Base-by-base conservation (phyloP, 2,888 invertebrate species). In the Neria commutata region DNA sequence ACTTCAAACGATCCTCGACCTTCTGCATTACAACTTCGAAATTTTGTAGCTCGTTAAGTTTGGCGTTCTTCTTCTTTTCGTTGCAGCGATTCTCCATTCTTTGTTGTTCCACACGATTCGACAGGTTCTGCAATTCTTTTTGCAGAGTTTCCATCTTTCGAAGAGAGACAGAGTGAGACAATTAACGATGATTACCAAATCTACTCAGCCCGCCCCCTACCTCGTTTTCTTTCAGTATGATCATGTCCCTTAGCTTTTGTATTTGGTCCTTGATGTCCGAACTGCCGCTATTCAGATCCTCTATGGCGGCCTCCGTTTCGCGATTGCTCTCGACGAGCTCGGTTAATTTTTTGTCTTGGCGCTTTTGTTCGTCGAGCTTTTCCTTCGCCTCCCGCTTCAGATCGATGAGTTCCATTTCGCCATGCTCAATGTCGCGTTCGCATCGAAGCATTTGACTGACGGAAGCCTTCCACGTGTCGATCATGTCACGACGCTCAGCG, bases 391-490 rank as follows among this genome's bases (percentile, higher is more conserved):
- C 57, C 19, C 72, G 73, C 8, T 74, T 70, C n/a, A 75, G 61
- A 8, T 56, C 58, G 1, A 69, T 63, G 21, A 74, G 67, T 10
- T 77, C 74, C 10, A 56, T 82, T 83, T 87, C 84, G 63, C 84
- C 76, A 70, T 83, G 75, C 46, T 86, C 83, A 56, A 91, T 90
- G 46, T 89, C 88, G 5, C 82, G 82, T 69, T 92, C 90, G 1
- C 90, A 84, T 69, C 90, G 89, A 21, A 88, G 85, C 68, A 91
- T 81, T 70, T 90, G 87, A 60, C 86, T 85, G 1, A 90, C 88
- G 1, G 91, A 87, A 42, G 85, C 84, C 48, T 89, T 87, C 91
- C 91, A 92, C 69, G 89, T 91, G 1, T 81, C 79, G 73, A 91
- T 87, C 82, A 91, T 85, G 61, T 87, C 84, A 29, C 86, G 86